Evolutionary conservation across 2,113 vertebrate genomes (phyloP), one percentile per base, ranked within the genome.

Genomic region (Gallinago jamesoni): DNA sequence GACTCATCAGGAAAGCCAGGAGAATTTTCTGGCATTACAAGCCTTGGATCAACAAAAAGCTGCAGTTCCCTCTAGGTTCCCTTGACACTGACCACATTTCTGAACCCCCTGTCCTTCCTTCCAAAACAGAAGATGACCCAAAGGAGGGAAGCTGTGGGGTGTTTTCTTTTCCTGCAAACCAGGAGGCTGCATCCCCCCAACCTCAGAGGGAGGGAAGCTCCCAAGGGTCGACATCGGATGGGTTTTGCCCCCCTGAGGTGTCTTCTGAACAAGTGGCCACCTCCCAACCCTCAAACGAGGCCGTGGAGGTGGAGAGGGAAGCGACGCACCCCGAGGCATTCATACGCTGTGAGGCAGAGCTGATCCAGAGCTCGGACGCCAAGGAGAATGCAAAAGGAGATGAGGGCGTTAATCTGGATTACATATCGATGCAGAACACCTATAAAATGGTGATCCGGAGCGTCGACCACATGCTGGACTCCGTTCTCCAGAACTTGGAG

Each of bases 371-470:
- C 28, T 8, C 24, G 0, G 2, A 28, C 0, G 1, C n/a, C 6
- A 8, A 10, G 1, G 4, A 0, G 23, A 8, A 28, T 1, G 1
- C 4, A 0, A 12, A 12, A 30, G 33, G 17, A 9, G 0, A 0
- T 1, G 13, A 48, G 10, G 6, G 10, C 2, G 3, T 9, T 21
- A 4, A 30, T 18, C 8, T 16, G 3, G 14, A 19, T 28, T 11
- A 10, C 0, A 8, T 30, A 7, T 41, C 15, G 1, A 31, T 82
- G 33, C 30, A 3, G 0, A 5, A 37, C 1, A 31, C 19, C 0
- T 87, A 41, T 6, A 41, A 14, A 17, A 8, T 27, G 0, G 53
- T 63, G 31, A 8, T 87, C 30, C 5, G 1, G n/a, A 27, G 39
- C 0, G 57, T 84, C 0, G 10, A 39, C 12, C 21, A 21, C 2